Percentiles rank a stretch among this genome's conserved stretches.
Conservation (phyloP, 2,113 vertebrate species). For the Pomatorhinus ruficollis region DNA sequence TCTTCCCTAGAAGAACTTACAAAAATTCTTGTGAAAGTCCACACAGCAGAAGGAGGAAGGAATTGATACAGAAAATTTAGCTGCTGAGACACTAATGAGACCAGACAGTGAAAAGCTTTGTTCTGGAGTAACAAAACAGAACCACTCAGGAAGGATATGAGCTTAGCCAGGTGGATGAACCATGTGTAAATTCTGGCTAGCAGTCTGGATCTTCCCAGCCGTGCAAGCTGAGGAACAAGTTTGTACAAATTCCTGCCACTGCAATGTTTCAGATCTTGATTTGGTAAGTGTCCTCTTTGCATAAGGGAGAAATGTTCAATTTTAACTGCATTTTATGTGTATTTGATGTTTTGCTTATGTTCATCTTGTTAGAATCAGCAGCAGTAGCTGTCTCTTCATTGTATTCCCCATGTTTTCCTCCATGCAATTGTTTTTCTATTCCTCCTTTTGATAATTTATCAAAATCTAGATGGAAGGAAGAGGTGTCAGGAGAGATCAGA, state of each 20-base stretch:
- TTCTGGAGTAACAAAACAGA: not conserved
- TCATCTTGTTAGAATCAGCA: not conserved
- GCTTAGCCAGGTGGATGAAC: not conserved
- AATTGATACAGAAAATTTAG: not conserved
- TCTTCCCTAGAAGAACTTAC: not conserved
- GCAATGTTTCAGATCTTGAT: not conserved
- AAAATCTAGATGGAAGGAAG: not conserved
- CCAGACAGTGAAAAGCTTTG: not conserved
- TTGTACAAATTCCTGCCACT: not conserved
- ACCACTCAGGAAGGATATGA: not conserved
- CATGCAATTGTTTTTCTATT: not conserved
- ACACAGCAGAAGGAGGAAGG: not conserved
- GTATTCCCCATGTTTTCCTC: not conserved
- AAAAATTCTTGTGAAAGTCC: not conserved
- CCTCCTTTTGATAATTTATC: not conserved
- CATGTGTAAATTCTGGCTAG: not conserved
- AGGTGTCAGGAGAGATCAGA: not conserved
- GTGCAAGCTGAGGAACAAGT: not conserved
- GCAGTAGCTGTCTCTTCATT: not conserved
- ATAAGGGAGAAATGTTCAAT: not conserved
- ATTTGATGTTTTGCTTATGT: not conserved
- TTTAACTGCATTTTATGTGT: not conserved
- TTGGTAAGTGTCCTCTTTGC: not conserved
- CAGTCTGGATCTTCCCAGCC: not conserved
- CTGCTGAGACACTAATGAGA: not conserved